A percentile compares a stretch with the other conserved stretches of the same genome.
Evolutionary conservation across 2,797 vertebrate genomes (phyloP).

Genomic region (Hoplostethus mediterraneus): DNA sequence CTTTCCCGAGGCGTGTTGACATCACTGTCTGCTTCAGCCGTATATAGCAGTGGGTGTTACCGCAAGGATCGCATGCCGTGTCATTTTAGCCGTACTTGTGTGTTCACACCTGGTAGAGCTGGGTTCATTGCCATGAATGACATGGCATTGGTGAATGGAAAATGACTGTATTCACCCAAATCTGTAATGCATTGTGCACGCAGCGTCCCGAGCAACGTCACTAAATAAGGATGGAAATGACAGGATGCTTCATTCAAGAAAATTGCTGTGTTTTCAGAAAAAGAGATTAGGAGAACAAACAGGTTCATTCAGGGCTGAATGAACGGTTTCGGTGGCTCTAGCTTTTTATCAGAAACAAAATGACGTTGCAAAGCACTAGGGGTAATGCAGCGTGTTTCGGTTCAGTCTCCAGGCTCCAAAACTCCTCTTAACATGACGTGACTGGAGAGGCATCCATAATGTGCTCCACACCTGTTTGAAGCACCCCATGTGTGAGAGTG

Average conservation of each 20-base stretch:
- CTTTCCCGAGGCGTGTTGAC: neutral
- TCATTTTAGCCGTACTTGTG: neutral
- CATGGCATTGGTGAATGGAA: neutral
- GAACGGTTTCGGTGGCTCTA: too few species aligned
- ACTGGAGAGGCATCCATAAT: constrained; percentile 17
- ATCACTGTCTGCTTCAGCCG: neutral
- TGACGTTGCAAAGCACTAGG: too few species aligned
- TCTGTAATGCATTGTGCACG: neutral
- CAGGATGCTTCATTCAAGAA: neutral
- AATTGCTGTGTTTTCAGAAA: too few species aligned
- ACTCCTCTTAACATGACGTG: neutral
- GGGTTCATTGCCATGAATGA: neutral
- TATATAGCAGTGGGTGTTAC: neutral
- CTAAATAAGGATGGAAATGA: neutral
- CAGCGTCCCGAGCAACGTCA: neutral
- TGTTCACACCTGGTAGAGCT: constrained; percentile 22
- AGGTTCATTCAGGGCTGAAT: too few species aligned
- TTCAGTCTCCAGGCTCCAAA: constrained; percentile 2
- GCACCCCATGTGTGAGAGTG: constrained; percentile 62
- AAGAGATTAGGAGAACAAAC: too few species aligned
- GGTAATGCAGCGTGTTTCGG: constrained; percentile 8
- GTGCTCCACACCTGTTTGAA: constrained; percentile 39
- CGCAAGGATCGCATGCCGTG: neutral
- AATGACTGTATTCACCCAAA: neutral
- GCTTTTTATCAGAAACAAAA: neutral